These are phyloP conservation scores for Tragelaphus scriptus DNA, from an alignment of 2,113 vertebrate genomes.

Conservation along the genomic window DNA sequence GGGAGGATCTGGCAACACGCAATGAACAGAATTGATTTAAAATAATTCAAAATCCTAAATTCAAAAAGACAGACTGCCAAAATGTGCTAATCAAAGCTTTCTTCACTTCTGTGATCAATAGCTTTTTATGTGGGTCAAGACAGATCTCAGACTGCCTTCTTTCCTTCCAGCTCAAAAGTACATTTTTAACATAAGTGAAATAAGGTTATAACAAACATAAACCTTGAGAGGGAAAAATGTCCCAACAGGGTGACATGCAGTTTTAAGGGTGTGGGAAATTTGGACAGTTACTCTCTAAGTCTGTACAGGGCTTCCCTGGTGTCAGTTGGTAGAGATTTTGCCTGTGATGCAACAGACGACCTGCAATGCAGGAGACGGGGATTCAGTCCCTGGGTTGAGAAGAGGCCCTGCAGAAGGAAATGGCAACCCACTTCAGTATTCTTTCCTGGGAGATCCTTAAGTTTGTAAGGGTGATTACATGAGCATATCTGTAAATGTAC, in stretches of 20 bases:
- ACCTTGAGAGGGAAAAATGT: background rate
- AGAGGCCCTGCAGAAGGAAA: background rate
- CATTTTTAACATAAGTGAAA: background rate
- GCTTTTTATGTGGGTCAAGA: background rate
- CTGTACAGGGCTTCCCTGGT: background rate
- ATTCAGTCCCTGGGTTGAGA: background rate
- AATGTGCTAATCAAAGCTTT: background rate
- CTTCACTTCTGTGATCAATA: background rate
- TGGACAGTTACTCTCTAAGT: background rate
- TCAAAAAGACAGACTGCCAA: background rate
- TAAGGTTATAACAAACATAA: background rate
- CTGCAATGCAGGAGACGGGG: background rate
- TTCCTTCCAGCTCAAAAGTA: background rate
- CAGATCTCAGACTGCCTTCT: background rate
- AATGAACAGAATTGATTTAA: background rate
- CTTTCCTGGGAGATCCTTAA: background rate
- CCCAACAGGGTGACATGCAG: background rate
- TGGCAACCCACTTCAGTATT: background rate
- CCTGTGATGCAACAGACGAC: background rate
- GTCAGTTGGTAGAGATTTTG: background rate
- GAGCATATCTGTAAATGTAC: background rate
- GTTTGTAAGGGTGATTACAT: background rate
- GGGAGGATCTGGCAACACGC: background rate
- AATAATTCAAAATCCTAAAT: background rate
- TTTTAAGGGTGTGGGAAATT: background rate